Evolutionary conservation across 2,888 invertebrate species (phyloP).

Genomic region (Suillia variegata): DNA sequence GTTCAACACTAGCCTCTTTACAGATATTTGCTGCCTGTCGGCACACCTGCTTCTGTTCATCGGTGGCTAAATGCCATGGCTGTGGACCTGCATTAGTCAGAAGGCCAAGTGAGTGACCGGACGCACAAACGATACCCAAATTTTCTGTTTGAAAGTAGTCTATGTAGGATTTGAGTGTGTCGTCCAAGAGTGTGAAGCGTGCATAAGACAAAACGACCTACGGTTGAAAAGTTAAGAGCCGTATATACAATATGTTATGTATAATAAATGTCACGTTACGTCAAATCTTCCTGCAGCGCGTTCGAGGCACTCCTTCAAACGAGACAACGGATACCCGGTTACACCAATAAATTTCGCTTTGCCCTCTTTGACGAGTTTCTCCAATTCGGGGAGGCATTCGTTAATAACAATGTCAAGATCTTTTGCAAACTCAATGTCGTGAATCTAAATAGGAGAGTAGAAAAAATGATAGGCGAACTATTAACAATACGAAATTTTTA

Average conservation of each 20-base stretch:
- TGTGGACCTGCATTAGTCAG: conserved; percentile 76
- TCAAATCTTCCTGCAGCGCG: conserved; percentile 63
- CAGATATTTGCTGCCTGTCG: conserved; percentile 69
- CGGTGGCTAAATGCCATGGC: conserved; percentile 79
- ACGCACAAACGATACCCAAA: conserved; percentile 83
- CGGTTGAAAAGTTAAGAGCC: background rate
- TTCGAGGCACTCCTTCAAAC: conserved; percentile 76
- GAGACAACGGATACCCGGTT: conserved; percentile 82
- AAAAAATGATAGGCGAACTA: background rate
- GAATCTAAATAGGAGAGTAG: conserved; percentile 71
- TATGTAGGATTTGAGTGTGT: conserved; percentile 74
- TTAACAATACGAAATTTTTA: too few relatives aligned
- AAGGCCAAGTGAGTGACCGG: conserved; percentile 82
- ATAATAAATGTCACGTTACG: conserved; percentile 35
- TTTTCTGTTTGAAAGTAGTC: conserved; percentile 65
- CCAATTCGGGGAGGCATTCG: conserved; percentile 84
- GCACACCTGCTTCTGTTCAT: conserved; percentile 57
- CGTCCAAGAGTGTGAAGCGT: conserved; percentile 80
- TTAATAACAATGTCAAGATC: conserved; percentile 75
- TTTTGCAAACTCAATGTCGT: conserved; percentile 88
- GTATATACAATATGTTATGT: background rate
- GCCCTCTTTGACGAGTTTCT: conserved; percentile 73
- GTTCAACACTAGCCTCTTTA: conserved; percentile 69
- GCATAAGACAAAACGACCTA: conserved; percentile 67
- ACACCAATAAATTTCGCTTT: conserved; percentile 82